Percentiles rank a stretch among this genome's conserved stretches.
Evolutionary conservation across 2,113 vertebrate species (phyloP).

Genomic region (Leptosomus discolor): DNA sequence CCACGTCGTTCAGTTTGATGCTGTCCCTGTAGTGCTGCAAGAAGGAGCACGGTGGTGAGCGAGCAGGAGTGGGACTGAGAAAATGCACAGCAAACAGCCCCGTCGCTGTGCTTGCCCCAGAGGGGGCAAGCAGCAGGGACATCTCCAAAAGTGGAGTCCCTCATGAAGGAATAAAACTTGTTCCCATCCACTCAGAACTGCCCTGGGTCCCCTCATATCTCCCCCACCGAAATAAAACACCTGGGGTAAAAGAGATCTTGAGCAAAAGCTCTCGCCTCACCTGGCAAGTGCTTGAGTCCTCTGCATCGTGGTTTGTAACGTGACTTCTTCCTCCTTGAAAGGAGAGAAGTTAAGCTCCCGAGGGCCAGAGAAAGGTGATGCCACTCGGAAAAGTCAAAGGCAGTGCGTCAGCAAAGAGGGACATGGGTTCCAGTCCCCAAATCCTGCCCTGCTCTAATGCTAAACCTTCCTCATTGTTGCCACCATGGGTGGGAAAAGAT

Average conservation of each 20-base stretch:
- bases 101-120: background rate
- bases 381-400: background rate
- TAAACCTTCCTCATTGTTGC: background rate
- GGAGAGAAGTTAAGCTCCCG: background rate
- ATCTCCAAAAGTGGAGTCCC: background rate
- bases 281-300: background rate
- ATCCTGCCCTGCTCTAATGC: background rate
- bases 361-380: background rate
- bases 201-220: fast-evolving
- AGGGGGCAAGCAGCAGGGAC: background rate
- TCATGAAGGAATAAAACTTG: background rate
- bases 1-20: fast-evolving
- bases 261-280: background rate
- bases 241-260: background rate
- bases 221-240: background rate
- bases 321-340: background rate
- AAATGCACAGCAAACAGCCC: background rate
- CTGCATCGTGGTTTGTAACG: background rate
- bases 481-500: background rate
- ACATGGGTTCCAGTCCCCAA: background rate
- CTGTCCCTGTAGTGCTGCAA: background rate
- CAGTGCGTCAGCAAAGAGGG: background rate
- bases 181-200: background rate
- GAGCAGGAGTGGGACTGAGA: background rate
- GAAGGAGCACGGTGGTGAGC: background rate